A percentile compares a stretch with the other conserved stretches of the same genome.
These are phyloP conservation scores for Notarius lentiginosus DNA, from an alignment of 2,113 vertebrate species.

Conservation along the genomic window DNA sequence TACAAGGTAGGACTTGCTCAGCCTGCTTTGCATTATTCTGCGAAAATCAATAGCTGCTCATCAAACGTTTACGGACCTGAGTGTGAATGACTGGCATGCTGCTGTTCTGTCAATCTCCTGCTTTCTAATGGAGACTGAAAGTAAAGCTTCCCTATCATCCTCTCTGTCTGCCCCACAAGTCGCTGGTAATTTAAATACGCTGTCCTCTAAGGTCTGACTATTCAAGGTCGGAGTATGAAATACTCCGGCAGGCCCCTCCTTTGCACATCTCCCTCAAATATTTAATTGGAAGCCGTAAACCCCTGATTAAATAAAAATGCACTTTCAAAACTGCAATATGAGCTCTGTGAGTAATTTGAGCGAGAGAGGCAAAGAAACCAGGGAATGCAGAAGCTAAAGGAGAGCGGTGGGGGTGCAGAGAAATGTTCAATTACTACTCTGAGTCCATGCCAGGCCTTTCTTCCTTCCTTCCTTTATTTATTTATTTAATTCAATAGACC, in stretches of 20 bases:
- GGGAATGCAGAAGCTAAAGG: slow-evolving; percentile 2
- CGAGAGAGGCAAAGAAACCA: slow-evolving; percentile 29
- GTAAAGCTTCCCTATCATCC: slow-evolving; percentile 33
- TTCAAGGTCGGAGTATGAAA: slow-evolving; percentile 49
- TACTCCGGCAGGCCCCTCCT: slow-evolving; percentile 19
- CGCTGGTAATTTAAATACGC: slow-evolving; percentile 44
- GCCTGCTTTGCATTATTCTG: slow-evolving; percentile 1
- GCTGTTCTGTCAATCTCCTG: slow-evolving; percentile 4
- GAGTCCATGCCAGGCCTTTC: slow-evolving; percentile 54
- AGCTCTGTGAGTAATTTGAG: slow-evolving; percentile 53
- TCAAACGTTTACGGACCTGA: slow-evolving; percentile 29
- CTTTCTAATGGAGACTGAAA: slow-evolving; percentile 25
- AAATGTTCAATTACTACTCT: slow-evolving; percentile 57
- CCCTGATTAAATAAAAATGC: slow-evolving; percentile 66
- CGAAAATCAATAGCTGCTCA: slow-evolving; percentile 36
- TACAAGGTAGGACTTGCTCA: background rate
- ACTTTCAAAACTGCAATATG: slow-evolving; percentile 63
- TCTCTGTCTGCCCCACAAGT: slow-evolving; percentile 11
- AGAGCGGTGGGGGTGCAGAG: background rate
- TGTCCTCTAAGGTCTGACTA: slow-evolving; percentile 40
- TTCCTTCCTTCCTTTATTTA: slow-evolving; percentile 1
- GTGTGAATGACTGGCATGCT: slow-evolving; percentile 16
- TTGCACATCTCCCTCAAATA: slow-evolving; percentile 64
- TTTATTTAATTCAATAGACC: slow-evolving; percentile 65
- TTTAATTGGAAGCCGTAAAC: slow-evolving; percentile 72